These are phyloP conservation scores for Bombyx mandarina DNA, from an alignment of 1,140 invertebrate genomes.

Conservation along the genomic window DNA sequence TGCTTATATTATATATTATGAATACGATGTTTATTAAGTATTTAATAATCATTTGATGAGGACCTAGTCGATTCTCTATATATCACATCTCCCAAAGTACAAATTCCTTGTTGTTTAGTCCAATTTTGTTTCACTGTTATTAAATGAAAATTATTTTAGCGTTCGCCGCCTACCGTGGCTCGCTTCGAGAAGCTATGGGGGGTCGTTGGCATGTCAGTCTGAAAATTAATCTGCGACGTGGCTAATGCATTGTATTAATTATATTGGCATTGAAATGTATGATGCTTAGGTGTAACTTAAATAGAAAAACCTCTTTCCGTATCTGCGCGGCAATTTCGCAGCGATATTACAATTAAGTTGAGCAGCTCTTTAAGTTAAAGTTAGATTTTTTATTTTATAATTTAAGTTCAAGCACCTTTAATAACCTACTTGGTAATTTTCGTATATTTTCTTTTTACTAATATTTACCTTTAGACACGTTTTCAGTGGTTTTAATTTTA, in stretches of 20 bases:
- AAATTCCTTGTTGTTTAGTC: slow-evolving; percentile 74
- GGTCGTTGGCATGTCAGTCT: slow-evolving; percentile 7
- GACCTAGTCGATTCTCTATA: slow-evolving; percentile 72
- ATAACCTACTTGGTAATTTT: slow-evolving; percentile 49
- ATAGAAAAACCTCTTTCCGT: slow-evolving; percentile 15
- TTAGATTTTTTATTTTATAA: slow-evolving; percentile 48
- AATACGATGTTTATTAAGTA: slow-evolving; percentile 69
- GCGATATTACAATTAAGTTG: slow-evolving; percentile 40
- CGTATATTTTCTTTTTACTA: slow-evolving; percentile 40
- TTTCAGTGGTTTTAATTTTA: slow-evolving; percentile 19
- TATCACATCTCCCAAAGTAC: slow-evolving; percentile 73
- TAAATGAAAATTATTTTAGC: slow-evolving; percentile 68
- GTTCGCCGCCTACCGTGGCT: slow-evolving; percentile 21
- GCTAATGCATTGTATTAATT: slow-evolving; percentile 9
- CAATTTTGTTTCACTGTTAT: slow-evolving; percentile 72
- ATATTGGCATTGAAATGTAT: slow-evolving; percentile 13
- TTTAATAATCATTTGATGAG: slow-evolving; percentile 70
- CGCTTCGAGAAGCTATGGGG: slow-evolving; percentile 2
- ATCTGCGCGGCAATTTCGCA: slow-evolving; percentile 4
- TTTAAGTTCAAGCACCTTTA: slow-evolving; percentile 60
- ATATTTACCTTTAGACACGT: slow-evolving; percentile 25
- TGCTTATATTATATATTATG: slow-evolving; percentile 71
- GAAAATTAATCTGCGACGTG: slow-evolving; percentile 9
- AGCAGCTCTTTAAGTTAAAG: slow-evolving; percentile 56
- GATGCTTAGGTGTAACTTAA: slow-evolving; percentile 21